Percentiles rank a stretch among this genome's conserved stretches.
phyloP scores from a whole-genome alignment of 2,888 invertebrate genomes.

The Drosophila tanythrix region DNA sequence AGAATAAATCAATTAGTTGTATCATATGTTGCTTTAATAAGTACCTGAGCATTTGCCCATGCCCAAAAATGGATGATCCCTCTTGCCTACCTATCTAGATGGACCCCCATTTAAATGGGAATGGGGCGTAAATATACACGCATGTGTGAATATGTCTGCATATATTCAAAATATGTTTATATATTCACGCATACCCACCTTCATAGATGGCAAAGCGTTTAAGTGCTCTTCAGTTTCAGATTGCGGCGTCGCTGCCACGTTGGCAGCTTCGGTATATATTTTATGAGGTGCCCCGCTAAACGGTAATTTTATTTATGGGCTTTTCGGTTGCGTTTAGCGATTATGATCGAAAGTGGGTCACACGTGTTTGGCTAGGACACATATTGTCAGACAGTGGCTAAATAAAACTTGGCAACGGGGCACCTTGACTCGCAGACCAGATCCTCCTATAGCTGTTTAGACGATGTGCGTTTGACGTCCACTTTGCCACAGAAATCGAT shows the following conservation, averaged over 20 bases:
- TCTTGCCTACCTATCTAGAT: not conserved
- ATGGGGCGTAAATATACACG: not conserved
- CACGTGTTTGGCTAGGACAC: slow-evolving; percentile 60
- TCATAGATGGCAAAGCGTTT: slow-evolving; percentile 7
- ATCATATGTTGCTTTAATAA: not conserved
- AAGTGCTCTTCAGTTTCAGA: slow-evolving; percentile 32
- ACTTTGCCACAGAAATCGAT: slow-evolving; percentile 52
- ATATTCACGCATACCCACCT: not conserved
- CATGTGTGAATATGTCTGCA: not conserved
- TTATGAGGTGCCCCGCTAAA: slow-evolving; percentile 45
- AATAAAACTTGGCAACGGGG: not conserved
- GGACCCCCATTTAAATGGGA: not conserved
- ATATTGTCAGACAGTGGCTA: not conserved
- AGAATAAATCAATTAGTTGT: not conserved
- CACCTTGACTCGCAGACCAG: not conserved
- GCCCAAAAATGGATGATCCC: slow-evolving; percentile 2
- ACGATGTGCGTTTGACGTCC: slow-evolving; percentile 36
- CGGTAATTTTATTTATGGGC: slow-evolving; percentile 71
- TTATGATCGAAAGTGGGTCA: slow-evolving; percentile 61
- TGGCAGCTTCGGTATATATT: slow-evolving; percentile 11
- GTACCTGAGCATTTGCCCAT: not conserved
- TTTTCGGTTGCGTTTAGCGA: slow-evolving; percentile 37
- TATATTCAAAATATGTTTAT: not conserved
- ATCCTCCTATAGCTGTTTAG: slow-evolving; percentile 4
- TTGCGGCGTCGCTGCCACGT: slow-evolving; percentile 24